These are phyloP conservation scores for Enteromius anoplus DNA, from an alignment of 2,797 vertebrate genomes.

Conservation along the genomic window DNA sequence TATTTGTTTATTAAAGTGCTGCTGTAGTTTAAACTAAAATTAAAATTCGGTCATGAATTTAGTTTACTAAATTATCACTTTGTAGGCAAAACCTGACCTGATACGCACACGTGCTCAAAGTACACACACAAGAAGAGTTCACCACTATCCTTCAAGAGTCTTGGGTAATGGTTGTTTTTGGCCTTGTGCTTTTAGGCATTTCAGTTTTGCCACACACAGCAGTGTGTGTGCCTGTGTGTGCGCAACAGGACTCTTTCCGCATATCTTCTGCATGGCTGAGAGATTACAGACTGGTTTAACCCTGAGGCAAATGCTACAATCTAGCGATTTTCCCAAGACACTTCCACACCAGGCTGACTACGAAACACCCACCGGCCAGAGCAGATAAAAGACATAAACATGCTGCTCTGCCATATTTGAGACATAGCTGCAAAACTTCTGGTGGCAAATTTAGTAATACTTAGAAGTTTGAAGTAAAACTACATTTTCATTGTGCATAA, in stretches of 20 bases:
- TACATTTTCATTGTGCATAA: neutral
- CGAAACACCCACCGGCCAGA: neutral
- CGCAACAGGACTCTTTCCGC: neutral
- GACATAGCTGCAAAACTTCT: neutral
- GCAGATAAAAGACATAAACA: neutral
- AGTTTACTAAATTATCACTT: neutral
- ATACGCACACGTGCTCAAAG: neutral
- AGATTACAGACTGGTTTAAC: conserved; percentile 35
- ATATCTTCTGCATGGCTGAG: conserved; percentile 44
- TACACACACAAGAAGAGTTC: neutral
- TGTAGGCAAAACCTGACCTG: neutral
- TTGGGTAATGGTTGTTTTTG: conserved; percentile 1
- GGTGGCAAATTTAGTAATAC: neutral
- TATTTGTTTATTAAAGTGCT: neutral
- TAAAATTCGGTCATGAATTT: neutral
- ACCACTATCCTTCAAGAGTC: neutral
- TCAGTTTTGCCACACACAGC: neutral
- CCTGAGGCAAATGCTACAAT: conserved; percentile 24
- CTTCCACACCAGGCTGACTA: conserved; percentile 24
- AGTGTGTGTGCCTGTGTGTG: neutral
- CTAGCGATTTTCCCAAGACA: neutral
- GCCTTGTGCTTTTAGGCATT: conserved; percentile 17
- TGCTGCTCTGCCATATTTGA: neutral
- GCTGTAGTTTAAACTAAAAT: neutral
- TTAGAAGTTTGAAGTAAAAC: neutral